Conservation (phyloP, 2,113 vertebrate species). For the Macrotis lagotis region DNA sequence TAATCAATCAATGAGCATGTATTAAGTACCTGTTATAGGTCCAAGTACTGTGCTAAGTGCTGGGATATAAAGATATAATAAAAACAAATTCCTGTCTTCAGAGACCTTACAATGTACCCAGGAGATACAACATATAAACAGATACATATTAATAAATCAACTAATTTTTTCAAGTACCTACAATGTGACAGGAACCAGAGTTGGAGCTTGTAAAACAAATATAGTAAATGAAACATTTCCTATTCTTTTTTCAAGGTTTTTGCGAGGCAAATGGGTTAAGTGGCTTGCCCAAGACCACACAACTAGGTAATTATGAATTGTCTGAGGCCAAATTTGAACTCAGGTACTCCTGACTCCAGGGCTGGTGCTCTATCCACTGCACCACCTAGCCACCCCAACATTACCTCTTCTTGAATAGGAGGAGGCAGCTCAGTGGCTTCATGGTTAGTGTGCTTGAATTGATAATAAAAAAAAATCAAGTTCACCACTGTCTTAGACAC, state of each 20-base stretch:
- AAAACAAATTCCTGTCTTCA: neutral
- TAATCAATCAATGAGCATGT: too few relatives aligned
- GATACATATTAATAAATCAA: too few relatives aligned
- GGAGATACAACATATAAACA: neutral
- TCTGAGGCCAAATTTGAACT: too few relatives aligned
- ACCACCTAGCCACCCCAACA: too few relatives aligned
- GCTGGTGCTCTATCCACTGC: too few relatives aligned
- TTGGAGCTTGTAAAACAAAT: neutral
- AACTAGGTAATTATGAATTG: too few relatives aligned
- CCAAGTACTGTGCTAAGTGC: neutral
- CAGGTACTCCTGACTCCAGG: too few relatives aligned
- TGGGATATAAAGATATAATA: neutral
- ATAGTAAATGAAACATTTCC: neutral
- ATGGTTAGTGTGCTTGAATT: neutral
- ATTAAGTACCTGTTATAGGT: neutral
- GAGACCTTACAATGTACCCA: neutral
- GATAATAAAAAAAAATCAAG: neutral
- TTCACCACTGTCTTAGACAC: neutral
- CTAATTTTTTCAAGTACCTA: neutral
- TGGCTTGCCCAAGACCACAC: too few relatives aligned
- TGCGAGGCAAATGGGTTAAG: too few relatives aligned
- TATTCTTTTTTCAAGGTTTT: too few relatives aligned
- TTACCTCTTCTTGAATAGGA: neutral
- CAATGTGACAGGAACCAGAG: neutral
- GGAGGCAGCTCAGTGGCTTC: neutral